Percentiles rank a stretch among this genome's conserved stretches.
These are phyloP conservation scores for Hydrotaea diabolus DNA, from an alignment of 2,888 invertebrate genomes.

Conservation along the genomic window DNA sequence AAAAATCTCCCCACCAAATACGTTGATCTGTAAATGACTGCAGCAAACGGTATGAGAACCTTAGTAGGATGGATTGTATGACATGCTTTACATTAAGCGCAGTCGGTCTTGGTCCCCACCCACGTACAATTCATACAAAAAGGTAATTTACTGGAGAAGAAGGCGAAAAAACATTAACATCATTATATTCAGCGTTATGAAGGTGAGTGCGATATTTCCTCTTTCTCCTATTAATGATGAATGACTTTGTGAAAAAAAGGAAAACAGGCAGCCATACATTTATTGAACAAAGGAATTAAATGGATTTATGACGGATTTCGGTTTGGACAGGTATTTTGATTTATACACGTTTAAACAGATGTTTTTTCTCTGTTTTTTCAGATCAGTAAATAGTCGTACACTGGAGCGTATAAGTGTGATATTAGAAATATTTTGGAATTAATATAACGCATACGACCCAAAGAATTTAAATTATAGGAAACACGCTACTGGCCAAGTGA, in stretches of 20 bases:
- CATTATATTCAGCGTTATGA: background rate
- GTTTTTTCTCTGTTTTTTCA: background rate
- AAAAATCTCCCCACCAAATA: background rate
- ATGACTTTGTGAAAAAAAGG: background rate
- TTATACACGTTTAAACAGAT: background rate
- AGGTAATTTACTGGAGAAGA: background rate
- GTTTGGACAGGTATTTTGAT: background rate
- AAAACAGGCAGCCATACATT: too few species aligned
- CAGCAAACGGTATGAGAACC: background rate
- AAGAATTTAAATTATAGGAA: too few species aligned
- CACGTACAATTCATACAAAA: background rate
- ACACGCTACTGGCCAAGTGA: too few species aligned
- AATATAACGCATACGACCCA: too few species aligned
- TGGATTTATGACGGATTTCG: slow-evolving; percentile 1
- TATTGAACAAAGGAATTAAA: background rate
- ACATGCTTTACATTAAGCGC: background rate
- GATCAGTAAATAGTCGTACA: too few species aligned
- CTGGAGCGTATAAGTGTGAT: too few species aligned
- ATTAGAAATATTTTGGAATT: too few species aligned
- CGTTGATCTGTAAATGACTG: background rate
- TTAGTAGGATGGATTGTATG: background rate
- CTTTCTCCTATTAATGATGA: slow-evolving; percentile 22
- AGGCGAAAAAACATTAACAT: background rate
- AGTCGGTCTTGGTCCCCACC: background rate
- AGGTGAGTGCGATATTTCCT: background rate